Conservation (phyloP, 2,797 vertebrate genomes). For the Coranthus polyacanthus region DNA sequence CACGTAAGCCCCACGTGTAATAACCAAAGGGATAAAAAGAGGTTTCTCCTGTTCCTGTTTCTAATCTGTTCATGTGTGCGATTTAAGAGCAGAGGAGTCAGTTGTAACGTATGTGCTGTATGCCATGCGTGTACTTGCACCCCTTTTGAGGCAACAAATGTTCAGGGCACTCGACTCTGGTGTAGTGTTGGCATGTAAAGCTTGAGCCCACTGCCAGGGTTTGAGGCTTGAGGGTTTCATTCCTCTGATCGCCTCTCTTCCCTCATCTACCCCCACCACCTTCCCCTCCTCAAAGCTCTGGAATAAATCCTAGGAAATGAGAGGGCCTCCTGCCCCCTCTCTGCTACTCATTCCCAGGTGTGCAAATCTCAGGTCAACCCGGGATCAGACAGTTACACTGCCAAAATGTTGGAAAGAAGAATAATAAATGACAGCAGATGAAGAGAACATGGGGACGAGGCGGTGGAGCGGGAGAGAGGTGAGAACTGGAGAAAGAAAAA, state of each 20-base stretch:
- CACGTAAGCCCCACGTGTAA: constrained; percentile 76
- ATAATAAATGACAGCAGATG: constrained; percentile 62
- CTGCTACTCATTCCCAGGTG: constrained; percentile 80
- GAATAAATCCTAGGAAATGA: constrained; percentile 88
- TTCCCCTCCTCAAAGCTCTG: constrained; percentile 63
- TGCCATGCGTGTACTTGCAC: constrained; percentile 60
- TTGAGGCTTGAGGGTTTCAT: constrained; percentile 70
- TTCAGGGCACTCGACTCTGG: constrained; percentile 47
- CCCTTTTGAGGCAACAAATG: constrained; percentile 61
- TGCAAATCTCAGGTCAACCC: constrained; percentile 78
- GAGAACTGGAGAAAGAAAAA: constrained; percentile 70
- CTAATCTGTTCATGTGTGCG: constrained; percentile 59
- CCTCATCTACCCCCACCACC: constrained; percentile 47
- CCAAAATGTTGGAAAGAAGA: constrained; percentile 52
- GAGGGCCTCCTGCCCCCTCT: constrained; percentile 73
- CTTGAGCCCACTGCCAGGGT: constrained; percentile 58
- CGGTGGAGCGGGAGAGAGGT: constrained; percentile 54
- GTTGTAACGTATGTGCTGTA: constrained; percentile 59
- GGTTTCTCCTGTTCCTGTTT: constrained; percentile 61
- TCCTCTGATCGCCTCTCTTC: constrained; percentile 62
- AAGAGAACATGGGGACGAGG: constrained; percentile 35
- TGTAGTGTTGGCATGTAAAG: constrained; percentile 60
- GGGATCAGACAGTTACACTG: constrained; percentile 72
- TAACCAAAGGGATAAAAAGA: constrained; percentile 67
- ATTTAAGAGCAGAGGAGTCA: constrained; percentile 36